Evolutionary conservation across 2,797 vertebrate species (phyloP), one percentile per base, ranked within the genome.

Genomic region (Prionace glauca): DNA sequence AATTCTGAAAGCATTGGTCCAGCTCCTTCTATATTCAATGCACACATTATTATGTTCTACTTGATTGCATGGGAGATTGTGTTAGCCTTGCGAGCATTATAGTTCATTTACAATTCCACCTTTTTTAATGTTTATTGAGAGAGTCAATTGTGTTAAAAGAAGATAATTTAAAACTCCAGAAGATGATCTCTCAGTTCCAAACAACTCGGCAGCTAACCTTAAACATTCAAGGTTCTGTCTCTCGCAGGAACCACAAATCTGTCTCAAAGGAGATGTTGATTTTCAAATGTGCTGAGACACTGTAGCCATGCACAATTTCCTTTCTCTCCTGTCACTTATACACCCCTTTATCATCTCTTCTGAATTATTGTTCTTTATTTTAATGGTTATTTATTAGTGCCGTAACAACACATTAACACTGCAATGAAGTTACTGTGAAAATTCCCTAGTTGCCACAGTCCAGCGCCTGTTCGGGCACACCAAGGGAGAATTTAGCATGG

Each of bases 41-140:
- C 65, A 69, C 65, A 92, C n/a, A 90, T 62, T 67, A 24, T 92
- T 41, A 41, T 41, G 24, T 36, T 41, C 24, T 69, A 41, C 20
- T 41, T 69, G 90, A 92, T 67, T 69, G 90, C 65, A 36, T 24
- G 65, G 90, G 62, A 92, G 65, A 92, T 92, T 41, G 32, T 41
- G 65, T 69, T 92, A 41, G 90, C 90, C 67, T 67, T 67, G 62
- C 20, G 22, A 92, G 90, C 62, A 92, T 41, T 92, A n/a, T 36
- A 69, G 65, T 69, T 92, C 90, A 92, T 41, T 92, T 92, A 22
- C 62, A 69, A 92, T 92, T 92, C n/a, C 90, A 92, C n/a, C 90
- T 69, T 92, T 56, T n/a, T n/a, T 22, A 45, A 92, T 26, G 90
- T 67, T 92, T 69, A 69, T 69, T 92, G 90, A 92, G 65, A 41